phyloP scores from a whole-genome alignment of 1,140 invertebrate species.

The Sitodiplosis mosellana region DNA sequence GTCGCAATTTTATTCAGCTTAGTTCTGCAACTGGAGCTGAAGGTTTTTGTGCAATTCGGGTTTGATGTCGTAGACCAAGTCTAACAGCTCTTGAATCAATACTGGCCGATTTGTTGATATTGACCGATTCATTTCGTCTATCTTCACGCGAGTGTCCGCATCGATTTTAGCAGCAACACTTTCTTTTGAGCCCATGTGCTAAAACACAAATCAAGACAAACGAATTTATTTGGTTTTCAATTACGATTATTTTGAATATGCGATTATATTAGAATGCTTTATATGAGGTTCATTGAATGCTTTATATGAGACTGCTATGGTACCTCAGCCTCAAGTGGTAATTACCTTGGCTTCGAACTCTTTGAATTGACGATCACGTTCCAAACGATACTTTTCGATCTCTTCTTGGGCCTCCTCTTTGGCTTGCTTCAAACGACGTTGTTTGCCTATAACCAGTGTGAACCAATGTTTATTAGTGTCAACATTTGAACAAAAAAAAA shows the following conservation, averaged over 20 bases:
- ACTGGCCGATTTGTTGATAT: slow-evolving; percentile 47
- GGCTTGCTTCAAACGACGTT: slow-evolving; percentile 85
- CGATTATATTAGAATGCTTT: no score
- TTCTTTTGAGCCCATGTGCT: slow-evolving; percentile 77
- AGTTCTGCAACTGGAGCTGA: neutral
- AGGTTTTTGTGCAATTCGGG: slow-evolving; percentile 71
- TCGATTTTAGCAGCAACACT: slow-evolving; percentile 72
- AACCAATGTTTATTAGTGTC: no score
- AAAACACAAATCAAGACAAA: neutral
- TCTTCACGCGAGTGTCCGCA: slow-evolving; percentile 56
- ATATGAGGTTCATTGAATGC: no score
- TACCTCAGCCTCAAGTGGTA: neutral
- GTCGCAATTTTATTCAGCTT: no score
- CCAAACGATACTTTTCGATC: slow-evolving; percentile 85
- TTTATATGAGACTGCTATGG: neutral
- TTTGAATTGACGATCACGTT: slow-evolving; percentile 72
- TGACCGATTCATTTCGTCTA: slow-evolving; percentile 64
- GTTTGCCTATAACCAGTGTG: slow-evolving; percentile 36
- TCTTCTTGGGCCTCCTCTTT: slow-evolving; percentile 96
- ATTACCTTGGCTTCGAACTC: slow-evolving; percentile 73
- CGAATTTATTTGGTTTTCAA: no score
- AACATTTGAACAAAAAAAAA: no score
- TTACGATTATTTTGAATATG: no score
- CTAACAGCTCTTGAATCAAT: slow-evolving; percentile 63
- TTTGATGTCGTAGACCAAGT: slow-evolving; percentile 68